phyloP scores from a whole-genome alignment of 2,888 invertebrate species.

The Incurvaria masculella region DNA sequence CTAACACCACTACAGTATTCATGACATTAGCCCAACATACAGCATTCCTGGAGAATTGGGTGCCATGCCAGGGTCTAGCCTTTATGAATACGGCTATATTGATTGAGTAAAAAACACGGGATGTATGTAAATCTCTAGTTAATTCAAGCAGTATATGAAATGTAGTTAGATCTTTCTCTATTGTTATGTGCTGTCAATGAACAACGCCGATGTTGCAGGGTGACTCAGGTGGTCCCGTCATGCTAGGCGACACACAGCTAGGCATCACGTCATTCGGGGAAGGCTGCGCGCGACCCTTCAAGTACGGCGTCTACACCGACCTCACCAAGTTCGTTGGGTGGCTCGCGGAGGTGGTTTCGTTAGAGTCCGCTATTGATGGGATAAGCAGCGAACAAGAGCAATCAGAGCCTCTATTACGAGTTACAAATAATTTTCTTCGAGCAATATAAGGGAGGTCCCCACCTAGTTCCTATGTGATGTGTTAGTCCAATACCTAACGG shows the following conservation, averaged over 20 bases:
- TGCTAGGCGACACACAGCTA: conserved; percentile 1
- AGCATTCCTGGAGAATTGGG: no score
- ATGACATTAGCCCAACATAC: no score
- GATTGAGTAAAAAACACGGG: conserved; percentile 3
- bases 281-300: conserved; percentile 6
- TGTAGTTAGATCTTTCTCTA: background rate
- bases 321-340: conserved; percentile 1
- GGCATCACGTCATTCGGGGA: conserved; percentile 8
- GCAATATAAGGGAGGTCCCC: no score
- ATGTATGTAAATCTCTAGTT: conserved; percentile 7
- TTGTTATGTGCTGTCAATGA: conserved; percentile 3
- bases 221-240: conserved; percentile 8
- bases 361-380: no score
- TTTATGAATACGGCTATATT: no score
- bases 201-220: conserved; percentile 4
- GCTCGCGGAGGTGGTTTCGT: conserved; percentile 5
- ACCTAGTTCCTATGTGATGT: no score
- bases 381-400: no score
- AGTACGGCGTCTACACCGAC: conserved; percentile 9
- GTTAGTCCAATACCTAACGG: no score
- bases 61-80: no score
- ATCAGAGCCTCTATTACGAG: no score
- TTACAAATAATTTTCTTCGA: no score
- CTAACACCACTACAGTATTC: no score
- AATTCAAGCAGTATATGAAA: background rate